These are phyloP conservation scores for Zoanthus sansibaricus DNA, from an alignment of 92 coral and sea anemone genomes.

Conservation along the genomic window DNA sequence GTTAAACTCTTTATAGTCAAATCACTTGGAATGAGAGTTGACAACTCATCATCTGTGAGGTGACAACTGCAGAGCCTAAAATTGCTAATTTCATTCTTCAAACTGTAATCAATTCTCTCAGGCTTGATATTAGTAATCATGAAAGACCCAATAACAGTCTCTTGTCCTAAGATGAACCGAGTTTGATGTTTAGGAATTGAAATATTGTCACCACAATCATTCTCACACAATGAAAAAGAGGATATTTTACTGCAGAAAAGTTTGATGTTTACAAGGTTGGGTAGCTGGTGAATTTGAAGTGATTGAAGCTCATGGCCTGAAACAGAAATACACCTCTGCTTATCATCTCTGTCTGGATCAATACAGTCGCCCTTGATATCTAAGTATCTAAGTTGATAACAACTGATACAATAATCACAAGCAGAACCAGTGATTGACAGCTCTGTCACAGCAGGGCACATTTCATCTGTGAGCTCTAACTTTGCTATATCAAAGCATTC, in stretches of 20 bases:
- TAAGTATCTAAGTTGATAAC: slow-evolving; percentile 44
- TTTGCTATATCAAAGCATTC: slow-evolving; percentile 48
- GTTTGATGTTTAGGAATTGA: neutral
- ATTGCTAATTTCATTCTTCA: slow-evolving; percentile 31
- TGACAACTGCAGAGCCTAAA: slow-evolving; percentile 18
- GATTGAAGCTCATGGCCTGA: slow-evolving; percentile 39
- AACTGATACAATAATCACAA: slow-evolving; percentile 26
- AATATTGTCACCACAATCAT: slow-evolving; percentile 5
- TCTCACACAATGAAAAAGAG: slow-evolving; percentile 49
- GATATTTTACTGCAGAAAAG: slow-evolving; percentile 46
- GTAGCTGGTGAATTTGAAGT: slow-evolving; percentile 47
- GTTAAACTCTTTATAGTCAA: slow-evolving; percentile 35
- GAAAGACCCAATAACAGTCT: slow-evolving; percentile 45
- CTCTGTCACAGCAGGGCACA: slow-evolving; percentile 52
- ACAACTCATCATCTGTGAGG: slow-evolving; percentile 46
- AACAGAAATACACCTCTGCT: slow-evolving; percentile 21
- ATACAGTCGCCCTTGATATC: slow-evolving; percentile 65
- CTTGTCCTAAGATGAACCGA: slow-evolving; percentile 32
- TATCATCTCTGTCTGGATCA: slow-evolving; percentile 18
- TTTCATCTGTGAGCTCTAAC: slow-evolving; percentile 62
- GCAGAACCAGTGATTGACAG: slow-evolving; percentile 53
- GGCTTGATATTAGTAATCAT: slow-evolving; percentile 52
- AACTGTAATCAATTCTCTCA: slow-evolving; percentile 7
- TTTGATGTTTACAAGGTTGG: slow-evolving; percentile 37
- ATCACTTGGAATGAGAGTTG: slow-evolving; percentile 28